Conservation (phyloP, 2,888 invertebrate genomes). For the Rhaphigaster nebulosa region DNA sequence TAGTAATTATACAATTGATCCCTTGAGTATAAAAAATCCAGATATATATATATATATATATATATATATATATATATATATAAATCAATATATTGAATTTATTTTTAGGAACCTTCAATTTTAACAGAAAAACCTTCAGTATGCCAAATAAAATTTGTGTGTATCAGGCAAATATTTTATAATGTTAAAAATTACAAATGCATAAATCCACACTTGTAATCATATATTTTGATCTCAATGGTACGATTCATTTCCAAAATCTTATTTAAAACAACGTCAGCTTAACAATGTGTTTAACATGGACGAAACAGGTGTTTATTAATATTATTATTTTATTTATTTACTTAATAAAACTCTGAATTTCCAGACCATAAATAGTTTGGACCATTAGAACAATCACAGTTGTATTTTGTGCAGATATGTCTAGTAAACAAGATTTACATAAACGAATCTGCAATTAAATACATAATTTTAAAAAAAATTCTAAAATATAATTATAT, state of each 20-base stretch:
- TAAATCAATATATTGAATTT: neutral
- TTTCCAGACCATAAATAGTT: neutral
- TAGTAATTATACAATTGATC: neutral
- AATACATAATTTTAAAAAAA: too few relatives aligned
- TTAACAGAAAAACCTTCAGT: neutral
- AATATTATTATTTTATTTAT: neutral
- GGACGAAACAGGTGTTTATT: neutral
- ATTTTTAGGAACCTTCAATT: neutral
- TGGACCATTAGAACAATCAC: neutral
- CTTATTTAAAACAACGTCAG: neutral
- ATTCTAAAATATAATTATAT: too few relatives aligned
- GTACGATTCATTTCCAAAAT: neutral
- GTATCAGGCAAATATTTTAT: neutral
- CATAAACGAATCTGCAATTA: too few relatives aligned
- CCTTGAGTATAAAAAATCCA: neutral
- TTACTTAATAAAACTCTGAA: neutral
- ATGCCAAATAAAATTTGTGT: neutral
- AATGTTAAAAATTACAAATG: neutral
- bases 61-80: too few relatives aligned
- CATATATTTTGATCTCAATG: neutral
- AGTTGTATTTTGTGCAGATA: neutral
- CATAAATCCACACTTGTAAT: neutral
- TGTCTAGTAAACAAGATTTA: neutral
- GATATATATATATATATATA: neutral
- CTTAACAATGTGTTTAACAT: neutral